These are phyloP conservation scores for Circaetus gallicus DNA, from an alignment of 2,113 vertebrate genomes.

Conservation along the genomic window DNA sequence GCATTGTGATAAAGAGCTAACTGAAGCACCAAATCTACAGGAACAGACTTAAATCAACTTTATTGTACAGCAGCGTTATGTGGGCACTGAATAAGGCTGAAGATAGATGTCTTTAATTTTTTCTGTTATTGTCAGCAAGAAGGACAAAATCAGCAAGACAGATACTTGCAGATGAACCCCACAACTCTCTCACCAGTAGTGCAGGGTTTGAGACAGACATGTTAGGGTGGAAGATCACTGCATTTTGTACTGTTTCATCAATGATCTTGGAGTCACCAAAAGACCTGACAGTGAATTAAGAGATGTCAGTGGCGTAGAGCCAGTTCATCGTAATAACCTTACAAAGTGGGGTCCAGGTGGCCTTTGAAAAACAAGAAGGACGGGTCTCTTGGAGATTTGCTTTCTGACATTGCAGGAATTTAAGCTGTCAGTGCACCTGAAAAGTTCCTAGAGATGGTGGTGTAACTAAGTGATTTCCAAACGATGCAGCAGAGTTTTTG, in stretches of 20 bases:
- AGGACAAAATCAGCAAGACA: background rate
- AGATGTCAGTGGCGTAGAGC: background rate
- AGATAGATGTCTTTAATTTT: conserved; percentile 18
- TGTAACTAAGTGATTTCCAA: background rate
- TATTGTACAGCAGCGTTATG: background rate
- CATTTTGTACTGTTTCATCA: background rate
- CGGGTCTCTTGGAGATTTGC: background rate
- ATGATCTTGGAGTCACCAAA: background rate
- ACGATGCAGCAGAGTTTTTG: background rate
- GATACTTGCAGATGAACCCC: background rate
- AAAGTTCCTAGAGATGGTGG: background rate
- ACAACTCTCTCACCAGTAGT: background rate
- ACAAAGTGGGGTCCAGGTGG: background rate
- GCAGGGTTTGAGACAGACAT: background rate
- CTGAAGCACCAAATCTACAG: background rate
- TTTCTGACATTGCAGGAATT: background rate
- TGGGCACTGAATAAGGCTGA: background rate
- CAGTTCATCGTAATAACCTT: background rate
- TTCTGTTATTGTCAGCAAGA: background rate
- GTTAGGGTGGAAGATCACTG: background rate
- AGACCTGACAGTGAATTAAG: background rate
- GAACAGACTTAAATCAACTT: conserved; percentile 23
- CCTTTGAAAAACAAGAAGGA: background rate
- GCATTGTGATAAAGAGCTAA: background rate
- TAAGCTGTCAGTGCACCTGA: background rate